Percentiles rank a stretch among this genome's conserved stretches.
Conservation (phyloP, 2,888 invertebrate species). For the Coelinius sp. region DNA sequence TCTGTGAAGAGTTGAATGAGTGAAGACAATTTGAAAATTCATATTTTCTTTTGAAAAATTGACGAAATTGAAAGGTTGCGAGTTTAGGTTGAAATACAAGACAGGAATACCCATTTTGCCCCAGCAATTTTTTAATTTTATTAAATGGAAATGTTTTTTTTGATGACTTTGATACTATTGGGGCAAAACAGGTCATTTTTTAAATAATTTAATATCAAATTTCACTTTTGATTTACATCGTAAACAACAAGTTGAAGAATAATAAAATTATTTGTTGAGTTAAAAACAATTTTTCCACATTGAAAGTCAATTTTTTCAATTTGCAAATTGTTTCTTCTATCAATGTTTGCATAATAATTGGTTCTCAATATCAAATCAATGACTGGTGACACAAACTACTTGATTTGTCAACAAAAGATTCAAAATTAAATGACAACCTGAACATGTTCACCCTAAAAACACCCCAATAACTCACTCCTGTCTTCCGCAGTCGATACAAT, state of each 20-base stretch:
- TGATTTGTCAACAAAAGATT: neutral
- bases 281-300: no score
- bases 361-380: neutral
- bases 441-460: neutral
- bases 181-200: neutral
- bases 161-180: neutral
- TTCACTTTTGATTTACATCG: neutral
- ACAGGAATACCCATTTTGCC: no score
- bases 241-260: neutral
- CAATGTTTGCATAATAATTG: no score
- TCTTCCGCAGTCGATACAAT: constrained; percentile 35
- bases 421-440: neutral
- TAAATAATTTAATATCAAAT: no score
- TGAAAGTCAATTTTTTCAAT: no score
- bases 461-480: neutral
- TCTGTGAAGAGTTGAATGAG: no score
- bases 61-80: neutral
- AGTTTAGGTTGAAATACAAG: neutral
- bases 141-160: neutral
- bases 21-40: no score
- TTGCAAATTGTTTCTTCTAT: no score
- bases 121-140: no score
- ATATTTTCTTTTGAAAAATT: no score
- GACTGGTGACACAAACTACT: neutral
- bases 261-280: neutral